Base-by-base conservation (phyloP, 2,113 vertebrate genomes). In the Oncorhynchus mykiss region DNA sequence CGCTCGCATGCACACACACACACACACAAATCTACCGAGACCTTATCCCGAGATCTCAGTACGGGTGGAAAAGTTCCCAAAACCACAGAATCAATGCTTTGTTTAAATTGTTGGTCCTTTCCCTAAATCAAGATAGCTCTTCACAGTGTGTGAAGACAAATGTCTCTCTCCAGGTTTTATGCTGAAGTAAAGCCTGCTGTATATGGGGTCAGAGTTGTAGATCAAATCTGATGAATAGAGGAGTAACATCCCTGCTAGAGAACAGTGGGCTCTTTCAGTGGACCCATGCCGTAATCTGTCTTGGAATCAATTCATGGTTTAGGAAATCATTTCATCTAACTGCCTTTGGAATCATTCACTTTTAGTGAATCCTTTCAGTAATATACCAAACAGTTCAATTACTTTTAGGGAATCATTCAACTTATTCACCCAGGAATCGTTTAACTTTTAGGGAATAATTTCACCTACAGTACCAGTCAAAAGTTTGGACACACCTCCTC, bases 51-150 rank as follows among this genome's bases (percentile, higher is more conserved):
- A 20, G 25, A 20, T 13, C 39, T 51, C 39, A 29, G 64, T 22
- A 12, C 2, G 24, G 6, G 11, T 3, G 66, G 48, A 49, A 45
- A 67, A 57, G 20, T 9, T 13, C 27, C 60, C 45, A 49, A 68
- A 67, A 67, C 73, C 60, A 49, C 51, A 71, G 73, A 89, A 88
- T 71, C 72, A 72, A 79, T 81, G 72, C 86, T 89, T 88, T 91
- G 86, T 91, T 86, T 85, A 66, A 82, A 71, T 88, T 72, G 31
- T 31, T 76, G 49, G n/a, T 72, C 79, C 79, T 49, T 73, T 82
- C 84, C 76, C 75, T 75, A 51, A 80, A 76, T 70, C 78, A 71
- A 75, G 74, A 67, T 64, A 70, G 31, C 59, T 70, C 60, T 79
- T 65, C 64, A 16, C 34, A 73, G 75, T 73, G 73, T 51, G 27